These are phyloP conservation scores for Psilopsiagon aurifrons DNA, from an alignment of 2,113 vertebrate genomes.

Conservation along the genomic window DNA sequence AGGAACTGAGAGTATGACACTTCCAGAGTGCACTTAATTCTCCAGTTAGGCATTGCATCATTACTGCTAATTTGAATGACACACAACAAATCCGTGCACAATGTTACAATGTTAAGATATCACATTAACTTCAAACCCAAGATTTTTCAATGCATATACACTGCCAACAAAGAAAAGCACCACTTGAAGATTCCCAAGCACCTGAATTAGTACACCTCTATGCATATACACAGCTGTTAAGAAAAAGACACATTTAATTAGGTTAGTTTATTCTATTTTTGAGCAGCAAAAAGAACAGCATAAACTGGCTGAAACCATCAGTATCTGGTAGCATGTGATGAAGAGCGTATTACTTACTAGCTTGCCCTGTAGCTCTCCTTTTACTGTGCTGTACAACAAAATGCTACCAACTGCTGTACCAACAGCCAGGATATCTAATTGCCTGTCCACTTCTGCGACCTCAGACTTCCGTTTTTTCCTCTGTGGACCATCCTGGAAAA, in stretches of 20 bases:
- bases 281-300: not conserved
- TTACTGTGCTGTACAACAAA: conserved; percentile 94
- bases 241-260: not conserved
- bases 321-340: not conserved
- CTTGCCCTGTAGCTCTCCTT: conserved; percentile 93
- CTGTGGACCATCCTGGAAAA: conserved; percentile 89
- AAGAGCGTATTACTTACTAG: conserved; percentile 78
- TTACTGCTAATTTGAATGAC: not conserved
- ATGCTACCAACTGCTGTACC: conserved; percentile 93
- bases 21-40: not conserved
- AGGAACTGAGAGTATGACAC: not conserved
- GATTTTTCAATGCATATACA: not conserved
- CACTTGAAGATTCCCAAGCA: not conserved
- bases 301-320: not conserved
- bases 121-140: not conserved
- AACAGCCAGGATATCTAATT: conserved; percentile 91
- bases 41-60: not conserved
- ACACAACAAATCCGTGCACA: not conserved
- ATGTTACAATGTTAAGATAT: fast-evolving
- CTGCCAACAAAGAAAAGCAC: not conserved
- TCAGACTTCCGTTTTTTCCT: conserved; percentile 98
- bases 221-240: not conserved
- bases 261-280: not conserved
- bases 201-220: not conserved
- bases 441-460: conserved; percentile 75